phyloP scores from a whole-genome alignment of 2,797 vertebrate genomes.

The Poliocrania exsul region DNA sequence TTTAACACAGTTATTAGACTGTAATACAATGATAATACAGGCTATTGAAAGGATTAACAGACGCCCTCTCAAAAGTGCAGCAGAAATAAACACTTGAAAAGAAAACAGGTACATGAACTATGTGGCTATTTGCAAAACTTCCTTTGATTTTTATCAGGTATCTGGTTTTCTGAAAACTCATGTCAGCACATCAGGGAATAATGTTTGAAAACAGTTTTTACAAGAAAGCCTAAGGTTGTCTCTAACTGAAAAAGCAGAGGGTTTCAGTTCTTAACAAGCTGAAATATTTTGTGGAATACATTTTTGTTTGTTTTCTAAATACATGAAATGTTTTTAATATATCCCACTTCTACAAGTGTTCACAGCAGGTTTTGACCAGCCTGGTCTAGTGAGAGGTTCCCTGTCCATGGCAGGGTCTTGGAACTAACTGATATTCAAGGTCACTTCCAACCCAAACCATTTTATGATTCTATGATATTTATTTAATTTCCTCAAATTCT shows the following conservation, averaged over 20 bases:
- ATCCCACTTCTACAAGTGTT: background rate
- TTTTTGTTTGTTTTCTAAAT: background rate
- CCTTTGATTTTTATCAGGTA: background rate
- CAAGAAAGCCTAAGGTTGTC: background rate
- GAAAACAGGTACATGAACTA: background rate
- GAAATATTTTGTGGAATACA: background rate
- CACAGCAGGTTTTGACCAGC: background rate
- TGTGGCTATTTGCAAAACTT: background rate
- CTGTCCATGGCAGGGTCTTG: background rate
- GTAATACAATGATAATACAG: background rate
- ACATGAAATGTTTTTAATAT: background rate
- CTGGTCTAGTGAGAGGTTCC: background rate
- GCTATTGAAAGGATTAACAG: background rate
- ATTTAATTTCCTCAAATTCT: background rate
- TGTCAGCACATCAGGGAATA: background rate
- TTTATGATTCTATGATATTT: background rate
- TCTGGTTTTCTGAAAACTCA: background rate
- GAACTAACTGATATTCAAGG: background rate
- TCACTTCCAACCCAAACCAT: background rate
- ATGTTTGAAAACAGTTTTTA: background rate
- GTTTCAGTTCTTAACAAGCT: background rate
- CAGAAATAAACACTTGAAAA: background rate
- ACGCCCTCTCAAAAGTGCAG: background rate
- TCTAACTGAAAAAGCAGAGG: background rate
- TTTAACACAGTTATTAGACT: background rate